phyloP scores from a whole-genome alignment of 2,113 vertebrate genomes.

The Rousettus leschenaultii region DNA sequence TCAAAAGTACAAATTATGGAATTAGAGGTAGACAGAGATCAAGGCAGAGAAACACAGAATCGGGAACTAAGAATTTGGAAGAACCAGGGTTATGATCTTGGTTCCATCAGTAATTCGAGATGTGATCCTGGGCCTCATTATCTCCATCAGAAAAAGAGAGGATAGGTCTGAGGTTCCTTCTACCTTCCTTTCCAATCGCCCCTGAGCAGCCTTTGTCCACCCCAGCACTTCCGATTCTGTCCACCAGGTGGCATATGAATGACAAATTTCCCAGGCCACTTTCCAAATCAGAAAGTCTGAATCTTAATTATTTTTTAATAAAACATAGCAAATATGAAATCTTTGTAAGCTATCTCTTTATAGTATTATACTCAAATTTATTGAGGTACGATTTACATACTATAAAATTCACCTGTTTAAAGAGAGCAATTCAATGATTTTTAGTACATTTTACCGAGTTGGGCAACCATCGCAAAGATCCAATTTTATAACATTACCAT shows the following conservation, averaged over 20 bases:
- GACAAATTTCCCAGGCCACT: background rate
- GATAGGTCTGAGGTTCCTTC: background rate
- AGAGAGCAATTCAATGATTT: background rate
- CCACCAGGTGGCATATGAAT: conserved; percentile 44
- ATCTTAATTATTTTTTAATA: background rate
- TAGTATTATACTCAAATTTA: background rate
- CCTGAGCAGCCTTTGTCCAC: background rate
- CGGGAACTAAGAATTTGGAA: background rate
- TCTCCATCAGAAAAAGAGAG: background rate
- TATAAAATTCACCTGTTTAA: background rate
- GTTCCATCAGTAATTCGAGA: background rate
- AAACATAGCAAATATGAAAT: background rate
- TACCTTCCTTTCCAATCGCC: rapidly evolving
- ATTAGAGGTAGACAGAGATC: background rate
- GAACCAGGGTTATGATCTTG: background rate
- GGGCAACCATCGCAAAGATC: background rate
- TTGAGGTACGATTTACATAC: background rate
- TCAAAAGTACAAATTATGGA: background rate
- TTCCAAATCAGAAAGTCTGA: background rate
- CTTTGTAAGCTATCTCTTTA: background rate
- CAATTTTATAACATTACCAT: background rate
- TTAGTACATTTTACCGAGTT: background rate
- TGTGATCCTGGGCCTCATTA: background rate
- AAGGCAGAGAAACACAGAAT: background rate
- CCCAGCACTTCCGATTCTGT: background rate